phyloP scores from a whole-genome alignment of 2,113 vertebrate genomes.

The Delphinapterus leucas region DNA sequence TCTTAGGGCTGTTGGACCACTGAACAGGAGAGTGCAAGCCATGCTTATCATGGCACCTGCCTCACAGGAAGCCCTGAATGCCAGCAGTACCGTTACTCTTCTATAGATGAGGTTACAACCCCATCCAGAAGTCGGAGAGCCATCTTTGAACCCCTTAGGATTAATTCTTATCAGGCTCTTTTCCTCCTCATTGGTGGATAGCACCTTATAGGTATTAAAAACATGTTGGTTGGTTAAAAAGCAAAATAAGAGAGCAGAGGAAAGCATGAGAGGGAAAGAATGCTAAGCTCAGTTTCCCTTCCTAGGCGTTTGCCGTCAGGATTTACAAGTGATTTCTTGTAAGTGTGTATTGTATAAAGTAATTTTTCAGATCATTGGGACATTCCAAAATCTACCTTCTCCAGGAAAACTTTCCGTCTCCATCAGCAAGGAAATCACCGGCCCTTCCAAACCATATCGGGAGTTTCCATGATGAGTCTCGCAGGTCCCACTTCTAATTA shows the following conservation, averaged over 20 bases:
- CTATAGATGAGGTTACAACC: neutral
- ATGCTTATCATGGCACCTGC: neutral
- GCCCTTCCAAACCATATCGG: neutral
- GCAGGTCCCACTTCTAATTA: neutral
- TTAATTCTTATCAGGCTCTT: neutral
- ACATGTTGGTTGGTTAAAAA: neutral
- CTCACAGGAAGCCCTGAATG: neutral
- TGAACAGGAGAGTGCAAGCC: too few species aligned
- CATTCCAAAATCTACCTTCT: neutral
- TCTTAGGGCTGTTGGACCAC: neutral
- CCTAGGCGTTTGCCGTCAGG: neutral
- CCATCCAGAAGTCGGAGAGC: neutral
- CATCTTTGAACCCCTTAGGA: neutral
- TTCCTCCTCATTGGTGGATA: neutral
- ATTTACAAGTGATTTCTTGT: neutral
- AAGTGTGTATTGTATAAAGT: neutral
- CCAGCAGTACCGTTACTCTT: neutral
- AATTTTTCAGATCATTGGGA: neutral
- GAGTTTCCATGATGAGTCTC: neutral
- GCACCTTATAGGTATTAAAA: neutral
- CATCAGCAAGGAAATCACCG: neutral
- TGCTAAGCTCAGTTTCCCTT: neutral
- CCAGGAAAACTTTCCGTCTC: neutral
- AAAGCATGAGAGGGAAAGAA: neutral
- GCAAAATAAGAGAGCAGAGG: neutral